These are phyloP conservation scores for Dyspetes luteomarginatus DNA, from an alignment of 2,888 invertebrate species.

Conservation along the genomic window DNA sequence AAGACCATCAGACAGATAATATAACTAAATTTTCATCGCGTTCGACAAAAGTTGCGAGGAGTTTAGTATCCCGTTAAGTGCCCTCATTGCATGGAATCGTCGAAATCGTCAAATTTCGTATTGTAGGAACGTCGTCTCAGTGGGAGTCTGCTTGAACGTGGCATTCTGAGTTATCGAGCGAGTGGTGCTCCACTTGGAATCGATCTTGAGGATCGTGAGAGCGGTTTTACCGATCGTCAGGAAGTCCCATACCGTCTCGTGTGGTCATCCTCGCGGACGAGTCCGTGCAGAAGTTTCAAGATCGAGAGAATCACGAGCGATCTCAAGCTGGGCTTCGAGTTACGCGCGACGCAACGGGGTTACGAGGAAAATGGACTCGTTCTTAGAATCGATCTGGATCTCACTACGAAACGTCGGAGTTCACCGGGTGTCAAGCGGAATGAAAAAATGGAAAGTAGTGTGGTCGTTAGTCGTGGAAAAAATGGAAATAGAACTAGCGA, in stretches of 20 bases:
- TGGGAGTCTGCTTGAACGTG: slow-evolving; percentile 93
- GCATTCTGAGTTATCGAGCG: slow-evolving; percentile 93
- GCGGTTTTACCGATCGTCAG: slow-evolving; percentile 93
- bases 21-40: too few species aligned
- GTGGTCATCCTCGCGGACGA: slow-evolving; percentile 91
- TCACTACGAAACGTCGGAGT: slow-evolving; percentile 70
- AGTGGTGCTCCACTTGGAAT: slow-evolving; percentile 94
- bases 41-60: too few species aligned
- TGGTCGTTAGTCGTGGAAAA: slow-evolving; percentile 72
- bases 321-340: slow-evolving; percentile 72
- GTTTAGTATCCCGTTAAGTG: too few species aligned
- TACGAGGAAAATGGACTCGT: slow-evolving; percentile 74
- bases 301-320: slow-evolving; percentile 84
- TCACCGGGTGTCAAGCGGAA: slow-evolving; percentile 63
- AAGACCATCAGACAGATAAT: too few species aligned
- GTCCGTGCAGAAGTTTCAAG: slow-evolving; percentile 93
- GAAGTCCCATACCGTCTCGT: slow-evolving; percentile 94
- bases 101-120: background rate
- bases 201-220: slow-evolving; percentile 92
- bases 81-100: background rate
- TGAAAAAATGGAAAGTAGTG: slow-evolving; percentile 67
- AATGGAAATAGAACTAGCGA: slow-evolving; percentile 72
- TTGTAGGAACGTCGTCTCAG: slow-evolving; percentile 90
- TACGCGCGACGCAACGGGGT: slow-evolving; percentile 73
- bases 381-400: slow-evolving; percentile 74